Percentiles rank a stretch among this genome's conserved stretches.
Evolutionary conservation across 1,140 invertebrate species (phyloP).

Genomic region (Phthorimaea operculella): DNA sequence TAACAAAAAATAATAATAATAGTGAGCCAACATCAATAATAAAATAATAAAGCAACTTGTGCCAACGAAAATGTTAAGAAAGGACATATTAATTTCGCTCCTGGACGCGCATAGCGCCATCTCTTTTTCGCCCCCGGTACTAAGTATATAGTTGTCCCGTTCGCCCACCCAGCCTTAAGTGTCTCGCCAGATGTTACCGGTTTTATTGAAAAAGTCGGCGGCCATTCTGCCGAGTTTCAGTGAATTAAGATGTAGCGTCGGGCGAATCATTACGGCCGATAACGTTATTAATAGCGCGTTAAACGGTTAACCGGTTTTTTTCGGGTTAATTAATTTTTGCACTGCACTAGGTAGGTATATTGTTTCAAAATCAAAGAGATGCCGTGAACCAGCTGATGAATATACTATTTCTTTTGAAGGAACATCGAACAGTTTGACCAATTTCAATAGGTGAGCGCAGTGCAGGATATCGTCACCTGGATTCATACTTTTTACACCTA

Average conservation of each 20-base stretch:
- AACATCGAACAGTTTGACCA: too few species aligned
- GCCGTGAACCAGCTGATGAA: too few species aligned
- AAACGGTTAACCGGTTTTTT: slow-evolving; percentile 12
- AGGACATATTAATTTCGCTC: slow-evolving; percentile 57
- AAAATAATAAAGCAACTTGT: slow-evolving; percentile 26
- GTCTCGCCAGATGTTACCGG: slow-evolving; percentile 51
- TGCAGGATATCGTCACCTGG: too few species aligned
- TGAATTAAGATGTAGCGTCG: slow-evolving; percentile 55
- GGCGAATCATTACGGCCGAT: slow-evolving; percentile 17
- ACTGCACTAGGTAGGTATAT: not conserved
- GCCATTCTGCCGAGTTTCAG: slow-evolving; percentile 49
- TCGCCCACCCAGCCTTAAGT: slow-evolving; percentile 53
- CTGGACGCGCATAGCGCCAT: slow-evolving; percentile 24
- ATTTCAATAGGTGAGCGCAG: too few species aligned
- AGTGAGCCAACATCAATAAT: slow-evolving; percentile 47
- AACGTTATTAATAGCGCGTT: slow-evolving; percentile 18
- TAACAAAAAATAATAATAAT: slow-evolving; percentile 35
- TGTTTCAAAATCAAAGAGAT: too few species aligned
- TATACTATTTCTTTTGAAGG: too few species aligned
- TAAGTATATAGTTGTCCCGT: slow-evolving; percentile 19
- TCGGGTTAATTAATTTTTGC: slow-evolving; percentile 5
- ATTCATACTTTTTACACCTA: too few species aligned
- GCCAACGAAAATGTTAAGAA: slow-evolving; percentile 48
- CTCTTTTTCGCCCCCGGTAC: slow-evolving; percentile 19
- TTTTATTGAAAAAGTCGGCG: slow-evolving; percentile 60